Evolutionary conservation across 2,113 vertebrate genomes (phyloP).

Genomic region (Rhinogobius similis): DNA sequence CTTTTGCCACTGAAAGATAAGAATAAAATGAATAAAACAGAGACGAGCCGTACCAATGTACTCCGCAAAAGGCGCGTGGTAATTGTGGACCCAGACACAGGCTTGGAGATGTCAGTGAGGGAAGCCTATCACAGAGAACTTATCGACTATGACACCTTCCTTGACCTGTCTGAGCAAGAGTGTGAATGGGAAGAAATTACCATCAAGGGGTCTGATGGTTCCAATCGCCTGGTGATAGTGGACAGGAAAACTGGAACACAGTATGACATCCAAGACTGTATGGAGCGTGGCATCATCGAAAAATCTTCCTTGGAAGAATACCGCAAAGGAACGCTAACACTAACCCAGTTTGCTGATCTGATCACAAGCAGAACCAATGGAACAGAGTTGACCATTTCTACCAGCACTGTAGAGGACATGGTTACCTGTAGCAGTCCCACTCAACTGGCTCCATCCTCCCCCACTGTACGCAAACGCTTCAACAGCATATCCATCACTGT

Average conservation of each 20-base stretch:
- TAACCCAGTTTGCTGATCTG: constrained; percentile 92
- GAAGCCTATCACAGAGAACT: constrained; percentile 93
- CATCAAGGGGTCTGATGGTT: constrained; percentile 87
- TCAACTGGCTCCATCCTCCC: constrained; percentile 71
- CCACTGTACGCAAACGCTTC: constrained; percentile 76
- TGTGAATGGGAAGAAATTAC: constrained; percentile 99
- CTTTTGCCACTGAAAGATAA: constrained; percentile 91
- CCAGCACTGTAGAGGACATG: constrained; percentile 72
- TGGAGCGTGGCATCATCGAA: constrained; percentile 84
- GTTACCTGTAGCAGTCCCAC: constrained; percentile 77
- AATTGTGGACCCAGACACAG: constrained; percentile 95
- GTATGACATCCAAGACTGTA: constrained; percentile 89
- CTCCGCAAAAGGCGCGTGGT: constrained; percentile 94
- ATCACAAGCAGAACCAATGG: constrained; percentile 79
- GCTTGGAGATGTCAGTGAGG: constrained; percentile 93
- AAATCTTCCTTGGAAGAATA: constrained; percentile 87
- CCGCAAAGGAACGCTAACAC: constrained; percentile 84
- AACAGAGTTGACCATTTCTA: constrained; percentile 65
- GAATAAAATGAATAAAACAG: constrained; percentile 73
- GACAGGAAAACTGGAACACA: constrained; percentile 94
- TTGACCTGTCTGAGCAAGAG: constrained; percentile 93
- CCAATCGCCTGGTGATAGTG: constrained; percentile 86
- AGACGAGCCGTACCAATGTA: constrained; percentile 87
- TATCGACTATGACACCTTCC: constrained; percentile 94
- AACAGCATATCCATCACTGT: constrained; percentile 79